Evolutionary conservation across 2,888 invertebrate genomes (phyloP).

Genomic region (Pseudococcus viburni): DNA sequence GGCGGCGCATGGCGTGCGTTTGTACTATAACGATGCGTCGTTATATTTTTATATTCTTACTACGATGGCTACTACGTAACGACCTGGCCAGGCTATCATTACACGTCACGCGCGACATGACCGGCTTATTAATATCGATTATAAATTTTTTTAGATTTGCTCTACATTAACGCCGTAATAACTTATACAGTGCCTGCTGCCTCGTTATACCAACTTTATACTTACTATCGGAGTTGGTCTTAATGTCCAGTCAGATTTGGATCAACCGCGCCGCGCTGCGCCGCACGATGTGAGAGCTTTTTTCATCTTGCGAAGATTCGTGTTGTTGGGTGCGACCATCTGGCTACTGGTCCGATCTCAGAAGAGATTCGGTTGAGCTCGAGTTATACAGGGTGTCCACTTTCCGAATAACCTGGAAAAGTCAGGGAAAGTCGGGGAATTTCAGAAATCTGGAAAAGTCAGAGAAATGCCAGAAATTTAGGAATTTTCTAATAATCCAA

Average conservation of each 20-base stretch:
- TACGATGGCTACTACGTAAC: constrained; percentile 8
- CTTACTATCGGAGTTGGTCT: not conserved
- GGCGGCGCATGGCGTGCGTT: not conserved
- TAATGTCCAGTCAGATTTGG: constrained; percentile 41
- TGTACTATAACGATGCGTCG: constrained; percentile 51
- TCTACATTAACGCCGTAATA: constrained; percentile 42
- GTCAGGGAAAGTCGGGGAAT: too few relatives aligned
- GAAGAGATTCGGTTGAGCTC: not conserved
- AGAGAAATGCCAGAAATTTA: too few relatives aligned
- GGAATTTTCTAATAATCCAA: too few relatives aligned
- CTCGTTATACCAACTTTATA: not conserved
- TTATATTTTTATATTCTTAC: constrained; percentile 24
- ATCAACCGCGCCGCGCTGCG: not conserved
- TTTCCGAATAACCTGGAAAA: too few relatives aligned
- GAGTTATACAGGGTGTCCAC: too few relatives aligned
- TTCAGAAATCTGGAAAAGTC: too few relatives aligned
- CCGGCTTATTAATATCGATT: constrained; percentile 49
- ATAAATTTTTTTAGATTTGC: constrained; percentile 41
- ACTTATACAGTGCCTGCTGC: not conserved
- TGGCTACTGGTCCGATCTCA: constrained; percentile 8
- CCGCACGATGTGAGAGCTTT: not conserved
- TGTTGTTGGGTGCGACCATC: constrained; percentile 13
- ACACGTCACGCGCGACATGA: constrained; percentile 55
- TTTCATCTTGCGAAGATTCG: constrained; percentile 3
- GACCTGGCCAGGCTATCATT: constrained; percentile 6